Conservation (phyloP, 2,888 invertebrate species). For the Osmoderma eremita region DNA sequence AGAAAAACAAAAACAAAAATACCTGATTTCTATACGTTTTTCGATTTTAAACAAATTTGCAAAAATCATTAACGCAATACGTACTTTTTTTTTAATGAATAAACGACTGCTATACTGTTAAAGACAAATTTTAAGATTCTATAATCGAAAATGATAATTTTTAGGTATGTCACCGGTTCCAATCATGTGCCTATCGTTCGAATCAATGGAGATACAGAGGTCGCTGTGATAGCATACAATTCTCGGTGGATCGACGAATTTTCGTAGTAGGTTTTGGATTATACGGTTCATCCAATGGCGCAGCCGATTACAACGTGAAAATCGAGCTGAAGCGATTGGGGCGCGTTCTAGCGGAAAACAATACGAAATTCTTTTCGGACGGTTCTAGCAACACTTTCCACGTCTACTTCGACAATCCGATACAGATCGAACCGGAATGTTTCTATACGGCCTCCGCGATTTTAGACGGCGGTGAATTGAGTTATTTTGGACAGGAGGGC, state of each 20-base stretch:
- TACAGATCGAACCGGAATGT: conserved; percentile 91
- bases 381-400: conserved; percentile 97
- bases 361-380: conserved; percentile 94
- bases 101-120: too few relatives aligned
- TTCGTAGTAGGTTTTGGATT: conserved; percentile 96
- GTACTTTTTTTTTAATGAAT: too few relatives aligned
- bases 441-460: conserved; percentile 97
- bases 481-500: conserved; percentile 97
- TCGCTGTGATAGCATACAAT: conserved; percentile 95
- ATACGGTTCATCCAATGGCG: conserved; percentile 95
- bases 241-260: conserved; percentile 93
- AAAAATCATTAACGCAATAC: too few relatives aligned
- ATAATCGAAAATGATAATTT: conserved; percentile 35
- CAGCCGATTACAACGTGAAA: conserved; percentile 93
- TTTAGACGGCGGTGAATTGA: conserved; percentile 91
- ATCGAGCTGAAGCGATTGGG: conserved; percentile 93
- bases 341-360: conserved; percentile 87
- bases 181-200: conserved; percentile 94
- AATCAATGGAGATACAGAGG: conserved; percentile 98
- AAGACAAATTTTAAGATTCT: too few relatives aligned
- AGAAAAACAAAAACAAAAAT: too few relatives aligned
- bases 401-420: conserved; percentile 84
- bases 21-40: too few relatives aligned
- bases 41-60: neutral
- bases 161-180: conserved; percentile 93